These are phyloP conservation scores for Asbolus verrucosus DNA, from an alignment of 1,140 invertebrate genomes.

Conservation along the genomic window DNA sequence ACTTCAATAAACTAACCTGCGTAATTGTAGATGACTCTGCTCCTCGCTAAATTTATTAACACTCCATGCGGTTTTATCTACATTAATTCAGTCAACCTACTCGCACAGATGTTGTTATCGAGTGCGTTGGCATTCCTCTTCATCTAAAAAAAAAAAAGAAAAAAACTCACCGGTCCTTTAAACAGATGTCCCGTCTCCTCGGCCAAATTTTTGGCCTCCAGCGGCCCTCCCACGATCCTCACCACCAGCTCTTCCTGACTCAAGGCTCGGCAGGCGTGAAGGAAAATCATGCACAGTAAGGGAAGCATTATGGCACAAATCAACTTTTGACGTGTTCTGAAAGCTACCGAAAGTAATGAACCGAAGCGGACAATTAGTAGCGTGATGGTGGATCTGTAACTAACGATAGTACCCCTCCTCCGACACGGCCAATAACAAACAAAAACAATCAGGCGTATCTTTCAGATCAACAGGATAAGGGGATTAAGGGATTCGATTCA, in stretches of 20 bases:
- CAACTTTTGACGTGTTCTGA: background rate
- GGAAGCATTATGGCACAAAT: no score
- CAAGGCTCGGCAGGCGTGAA: background rate
- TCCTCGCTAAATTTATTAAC: slow-evolving; percentile 1
- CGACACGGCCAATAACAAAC: slow-evolving; percentile 30
- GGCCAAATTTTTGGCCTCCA: slow-evolving; percentile 64
- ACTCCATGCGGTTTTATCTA: background rate
- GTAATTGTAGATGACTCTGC: background rate
- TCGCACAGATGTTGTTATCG: background rate
- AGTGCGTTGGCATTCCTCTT: background rate
- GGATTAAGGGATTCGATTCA: slow-evolving; percentile 30
- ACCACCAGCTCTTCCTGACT: slow-evolving; percentile 67
- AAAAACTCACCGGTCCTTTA: slow-evolving; percentile 64
- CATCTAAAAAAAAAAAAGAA: background rate
- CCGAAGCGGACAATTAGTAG: slow-evolving; percentile 14
- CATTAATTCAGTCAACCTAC: slow-evolving; percentile 9
- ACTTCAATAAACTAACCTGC: no score
- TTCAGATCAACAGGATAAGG: slow-evolving; percentile 33
- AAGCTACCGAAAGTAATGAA: background rate
- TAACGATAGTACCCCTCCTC: slow-evolving; percentile 6
- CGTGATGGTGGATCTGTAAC: slow-evolving; percentile 4
- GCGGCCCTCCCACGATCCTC: slow-evolving; percentile 64
- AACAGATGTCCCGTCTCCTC: slow-evolving; percentile 64
- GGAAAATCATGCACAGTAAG: background rate
- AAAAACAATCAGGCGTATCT: slow-evolving; percentile 44